Base-by-base conservation (phyloP, 2,113 vertebrate genomes). In the Pipra filicauda region DNA sequence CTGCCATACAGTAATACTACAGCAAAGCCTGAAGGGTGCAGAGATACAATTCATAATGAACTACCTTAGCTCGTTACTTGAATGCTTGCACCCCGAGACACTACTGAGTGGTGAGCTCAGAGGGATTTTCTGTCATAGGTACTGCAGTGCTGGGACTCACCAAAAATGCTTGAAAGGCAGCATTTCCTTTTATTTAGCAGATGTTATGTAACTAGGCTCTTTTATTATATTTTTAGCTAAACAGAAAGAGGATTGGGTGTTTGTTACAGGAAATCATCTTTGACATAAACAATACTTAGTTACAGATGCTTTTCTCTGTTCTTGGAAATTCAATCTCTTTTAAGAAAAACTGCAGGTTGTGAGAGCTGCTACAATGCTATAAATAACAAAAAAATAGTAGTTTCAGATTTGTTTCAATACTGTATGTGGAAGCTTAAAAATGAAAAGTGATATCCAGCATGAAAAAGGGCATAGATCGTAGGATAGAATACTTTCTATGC, bases 181-280 rank as follows among this genome's bases (percentile, higher is more conserved):
- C 21, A 5, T 87, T 92, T 93, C 59, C 51, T 90, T 91, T 86
- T 59, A 23, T 86, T 89, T 71, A 57, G 59, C 59, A 5, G 33
- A 11, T 57, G 52, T 87, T 95, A 30, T 41, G 6, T 86, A 89
- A 92, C 80, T 44, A 44, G 65, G 52, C 39, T 81, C 35, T n/a
- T 67, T 95, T 91, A 95, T 93, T 93, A 64, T 70, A 15, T 80
- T 88, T 95, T 52, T 74, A n/a, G 31, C 72, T 81, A 71, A 91
- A 62, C 85, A 85, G 76, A 52, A 67, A 43, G 69, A 92, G 77
- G 62, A 94, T 79, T 69, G 55, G 27, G 24, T 89, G 83, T 85
- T 92, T 82, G 84, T 85, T 91, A 86, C 86, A 91, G 84, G 78
- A 91, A 91, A 87, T 92, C 86, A 59, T 94, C 46, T 94, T 81